phyloP scores from a whole-genome alignment of 30 jellyfish, hydroid and myxozoan genomes.

The Aurelia aurita region DNA sequence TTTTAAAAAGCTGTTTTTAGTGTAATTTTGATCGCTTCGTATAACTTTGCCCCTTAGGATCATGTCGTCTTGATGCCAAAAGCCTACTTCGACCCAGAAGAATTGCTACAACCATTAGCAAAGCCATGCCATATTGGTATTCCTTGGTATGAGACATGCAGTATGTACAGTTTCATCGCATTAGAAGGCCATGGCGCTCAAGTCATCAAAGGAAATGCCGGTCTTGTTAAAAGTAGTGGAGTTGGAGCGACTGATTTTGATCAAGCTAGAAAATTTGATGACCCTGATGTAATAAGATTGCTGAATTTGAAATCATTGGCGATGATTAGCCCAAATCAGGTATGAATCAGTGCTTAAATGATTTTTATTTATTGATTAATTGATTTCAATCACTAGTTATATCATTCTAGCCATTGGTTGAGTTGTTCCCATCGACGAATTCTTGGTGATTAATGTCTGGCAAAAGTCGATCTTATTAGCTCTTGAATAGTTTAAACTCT shows the following conservation, averaged over 20 bases:
- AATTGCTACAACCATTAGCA: slow-evolving; percentile 30
- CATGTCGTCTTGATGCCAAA: slow-evolving; percentile 79
- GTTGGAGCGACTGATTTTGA: not conserved
- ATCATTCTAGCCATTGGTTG: too few species aligned
- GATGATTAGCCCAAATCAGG: slow-evolving; percentile 76
- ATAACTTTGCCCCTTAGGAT: slow-evolving; percentile 42
- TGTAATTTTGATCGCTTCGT: too few species aligned
- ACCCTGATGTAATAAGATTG: slow-evolving; percentile 71
- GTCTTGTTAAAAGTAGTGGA: not conserved
- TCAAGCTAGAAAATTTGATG: slow-evolving; percentile 51
- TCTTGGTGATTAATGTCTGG: too few species aligned
- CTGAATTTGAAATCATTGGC: slow-evolving; percentile 59
- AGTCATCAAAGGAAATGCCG: slow-evolving; percentile 25
- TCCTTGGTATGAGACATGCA: slow-evolving; percentile 40
- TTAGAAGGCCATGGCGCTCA: not conserved
- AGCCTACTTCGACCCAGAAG: slow-evolving; percentile 60
- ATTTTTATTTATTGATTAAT: too few species aligned
- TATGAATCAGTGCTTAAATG: not conserved
- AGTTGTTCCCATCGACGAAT: too few species aligned
- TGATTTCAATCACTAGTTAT: too few species aligned
- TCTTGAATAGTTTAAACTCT: too few species aligned
- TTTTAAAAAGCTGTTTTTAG: too few species aligned
- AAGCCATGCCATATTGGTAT: slow-evolving; percentile 64
- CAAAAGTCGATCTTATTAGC: too few species aligned
- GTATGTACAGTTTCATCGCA: slow-evolving; percentile 44